Evolutionary conservation across 2,888 invertebrate genomes (phyloP).

Genomic region (Oligia fasciuncula): DNA sequence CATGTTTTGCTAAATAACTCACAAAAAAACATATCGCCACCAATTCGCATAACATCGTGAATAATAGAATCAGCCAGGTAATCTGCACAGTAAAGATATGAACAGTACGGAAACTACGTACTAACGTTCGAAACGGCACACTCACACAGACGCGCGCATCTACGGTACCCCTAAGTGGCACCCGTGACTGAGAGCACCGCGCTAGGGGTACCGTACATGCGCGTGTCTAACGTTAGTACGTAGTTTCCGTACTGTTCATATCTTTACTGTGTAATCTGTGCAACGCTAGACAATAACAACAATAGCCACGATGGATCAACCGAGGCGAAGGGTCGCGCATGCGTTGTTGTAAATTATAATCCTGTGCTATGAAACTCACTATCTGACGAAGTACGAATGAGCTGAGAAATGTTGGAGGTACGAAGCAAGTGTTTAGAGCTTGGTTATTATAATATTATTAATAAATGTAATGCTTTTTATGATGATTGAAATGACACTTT

Average conservation of each 20-base stretch:
- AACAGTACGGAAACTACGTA: too few species aligned
- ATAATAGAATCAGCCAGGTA: constrained; percentile 45
- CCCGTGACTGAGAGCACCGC: too few species aligned
- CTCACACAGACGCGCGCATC: too few species aligned
- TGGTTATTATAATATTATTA: not conserved
- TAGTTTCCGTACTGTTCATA: too few species aligned
- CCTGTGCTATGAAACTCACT: constrained; percentile 67
- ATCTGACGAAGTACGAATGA: constrained; percentile 76
- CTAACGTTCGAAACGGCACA: too few species aligned
- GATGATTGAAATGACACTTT: not conserved
- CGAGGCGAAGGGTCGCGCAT: constrained; percentile 73
- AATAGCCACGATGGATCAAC: constrained; percentile 67
- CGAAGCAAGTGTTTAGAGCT: constrained; percentile 41
- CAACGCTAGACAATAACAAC: constrained; percentile 64
- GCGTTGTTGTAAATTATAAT: constrained; percentile 74
- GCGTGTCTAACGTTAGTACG: too few species aligned
- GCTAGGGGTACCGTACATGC: too few species aligned
- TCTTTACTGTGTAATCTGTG: constrained; percentile 29
- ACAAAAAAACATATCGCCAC: not conserved
- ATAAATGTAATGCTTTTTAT: not conserved
- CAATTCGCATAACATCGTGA: constrained; percentile 37
- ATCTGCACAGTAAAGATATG: constrained; percentile 35
- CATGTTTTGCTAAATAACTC: not conserved
- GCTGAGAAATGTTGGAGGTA: constrained; percentile 63
- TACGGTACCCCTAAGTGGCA: too few species aligned